A percentile compares a stretch with the other conserved stretches of the same genome.
phyloP scores from a whole-genome alignment of 2,888 invertebrate genomes.

The Embidobia sp. region DNA sequence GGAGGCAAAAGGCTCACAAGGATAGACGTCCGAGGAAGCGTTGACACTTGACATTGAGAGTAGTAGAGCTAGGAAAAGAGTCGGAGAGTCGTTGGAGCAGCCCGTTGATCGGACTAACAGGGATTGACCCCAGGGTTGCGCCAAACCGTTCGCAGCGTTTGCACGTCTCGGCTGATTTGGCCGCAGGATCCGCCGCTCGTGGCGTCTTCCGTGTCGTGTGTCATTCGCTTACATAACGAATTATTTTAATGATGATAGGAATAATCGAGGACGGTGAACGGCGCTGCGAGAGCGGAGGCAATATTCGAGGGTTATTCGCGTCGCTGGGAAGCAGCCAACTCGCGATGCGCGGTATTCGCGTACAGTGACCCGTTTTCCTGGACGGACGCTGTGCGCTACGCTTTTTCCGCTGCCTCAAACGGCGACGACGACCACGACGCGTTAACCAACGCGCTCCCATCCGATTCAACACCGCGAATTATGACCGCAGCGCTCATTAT shows the following conservation, averaged over 20 bases:
- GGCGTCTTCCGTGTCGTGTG: conserved; percentile 74
- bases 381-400: conserved; percentile 34
- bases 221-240: conserved; percentile 79
- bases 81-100: background rate
- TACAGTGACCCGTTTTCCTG: conserved; percentile 65
- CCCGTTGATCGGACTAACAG: too few species aligned
- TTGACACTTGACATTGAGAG: background rate
- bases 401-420: conserved; percentile 23
- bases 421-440: conserved; percentile 34
- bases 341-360: conserved; percentile 68
- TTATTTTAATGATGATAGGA: conserved; percentile 75
- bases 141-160: too few species aligned
- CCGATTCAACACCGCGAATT: conserved; percentile 75
- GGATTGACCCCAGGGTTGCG: too few species aligned
- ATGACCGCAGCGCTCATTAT: conserved; percentile 84
- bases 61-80: too few species aligned
- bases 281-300: conserved; percentile 68
- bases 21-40: background rate
- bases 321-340: conserved; percentile 68
- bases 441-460: background rate
- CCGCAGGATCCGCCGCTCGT: background rate
- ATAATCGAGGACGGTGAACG: conserved; percentile 60
- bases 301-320: conserved; percentile 71
- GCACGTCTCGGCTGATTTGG: too few species aligned
- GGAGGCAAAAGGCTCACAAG: background rate